Evolutionary conservation across 1,140 invertebrate genomes (phyloP).

Genomic region (Nymphalis io): DNA sequence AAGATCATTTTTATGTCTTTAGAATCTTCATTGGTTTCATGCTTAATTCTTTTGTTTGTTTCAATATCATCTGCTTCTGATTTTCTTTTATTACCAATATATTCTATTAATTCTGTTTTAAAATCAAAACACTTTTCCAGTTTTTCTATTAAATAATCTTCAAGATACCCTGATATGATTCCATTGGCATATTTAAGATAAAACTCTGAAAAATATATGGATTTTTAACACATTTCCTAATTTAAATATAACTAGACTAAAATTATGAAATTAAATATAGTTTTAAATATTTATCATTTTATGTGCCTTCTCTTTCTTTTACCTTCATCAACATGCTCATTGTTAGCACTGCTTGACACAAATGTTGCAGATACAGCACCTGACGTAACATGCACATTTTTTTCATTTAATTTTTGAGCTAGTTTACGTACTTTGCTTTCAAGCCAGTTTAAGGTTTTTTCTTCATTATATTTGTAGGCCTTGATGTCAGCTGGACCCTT

Average conservation of each 20-base stretch:
- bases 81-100: conserved; percentile 82
- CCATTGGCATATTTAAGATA: conserved; percentile 86
- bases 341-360: conserved; percentile 82
- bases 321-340: conserved; percentile 78
- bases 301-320: background rate
- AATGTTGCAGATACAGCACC: conserved; percentile 87
- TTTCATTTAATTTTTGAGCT: conserved; percentile 83
- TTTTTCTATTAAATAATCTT: conserved; percentile 83
- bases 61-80: conserved; percentile 57
- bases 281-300: background rate
- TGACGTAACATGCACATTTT: conserved; percentile 86
- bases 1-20: conserved; percentile 40
- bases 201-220: conserved; percentile 76
- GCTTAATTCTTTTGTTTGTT: conserved; percentile 66
- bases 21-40: conserved; percentile 48
- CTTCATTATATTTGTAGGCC: conserved; percentile 90
- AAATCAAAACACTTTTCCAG: conserved; percentile 83
- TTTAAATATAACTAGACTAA: no score
- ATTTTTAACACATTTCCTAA: background rate
- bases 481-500: conserved; percentile 82
- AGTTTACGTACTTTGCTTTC: conserved; percentile 85
- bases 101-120: conserved; percentile 80
- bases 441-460: conserved; percentile 88
- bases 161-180: conserved; percentile 86
- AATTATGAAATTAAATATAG: no score